Base-by-base conservation (phyloP, 2,113 vertebrate species). In the Grammomys surdaster region DNA sequence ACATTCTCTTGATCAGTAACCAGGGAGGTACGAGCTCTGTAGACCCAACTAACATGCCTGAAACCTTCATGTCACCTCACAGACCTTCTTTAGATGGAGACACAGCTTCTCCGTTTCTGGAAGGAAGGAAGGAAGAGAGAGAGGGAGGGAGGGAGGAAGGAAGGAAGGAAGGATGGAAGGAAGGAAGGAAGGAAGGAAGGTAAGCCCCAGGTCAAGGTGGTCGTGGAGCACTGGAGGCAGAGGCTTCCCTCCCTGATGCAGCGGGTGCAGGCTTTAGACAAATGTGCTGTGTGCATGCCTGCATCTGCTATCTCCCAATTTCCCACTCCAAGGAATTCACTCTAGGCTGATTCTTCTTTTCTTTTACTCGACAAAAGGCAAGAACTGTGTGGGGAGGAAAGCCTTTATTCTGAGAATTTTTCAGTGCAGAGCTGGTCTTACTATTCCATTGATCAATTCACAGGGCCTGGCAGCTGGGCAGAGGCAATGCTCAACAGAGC, bases 351-450 rank as follows among this genome's bases (percentile, higher is more conserved):
- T 92, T 90, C 78, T 95, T 65, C 89, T 90, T 95, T 96, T 94
- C 91, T 97, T 94, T 90, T 72, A 65, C 72, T 91, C 82, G 80
- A 96, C 93, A 95, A 97, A 96, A 97, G 95, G 84, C 75, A 90
- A 94, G 85, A 85, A 82, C 46, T 63, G 76, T 33, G 22, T 0
- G 1, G 94, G 91, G 85, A 78, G 85, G 80, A 90, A 85, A 95
- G 82, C 82, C 88, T 95, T 95, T 58, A 77, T 75, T 92, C 88
- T 92, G 95, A 90, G 95, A 91, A 93, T 51, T 63, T 73, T 81
- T 88, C 93, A 28, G 54, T 58, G 76, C 36, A 26, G n/a, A 84
- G 40, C 46, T 0, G 0, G 80, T 28, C 73, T 89, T 65, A 24
- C 69, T 63, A 46, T 70, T 87, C n/a, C 43, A 65, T 73, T 17